Percentiles rank a stretch among this genome's conserved stretches.
Evolutionary conservation across 2,888 invertebrate genomes (phyloP).

Genomic region (Cosmopolites sordidus): DNA sequence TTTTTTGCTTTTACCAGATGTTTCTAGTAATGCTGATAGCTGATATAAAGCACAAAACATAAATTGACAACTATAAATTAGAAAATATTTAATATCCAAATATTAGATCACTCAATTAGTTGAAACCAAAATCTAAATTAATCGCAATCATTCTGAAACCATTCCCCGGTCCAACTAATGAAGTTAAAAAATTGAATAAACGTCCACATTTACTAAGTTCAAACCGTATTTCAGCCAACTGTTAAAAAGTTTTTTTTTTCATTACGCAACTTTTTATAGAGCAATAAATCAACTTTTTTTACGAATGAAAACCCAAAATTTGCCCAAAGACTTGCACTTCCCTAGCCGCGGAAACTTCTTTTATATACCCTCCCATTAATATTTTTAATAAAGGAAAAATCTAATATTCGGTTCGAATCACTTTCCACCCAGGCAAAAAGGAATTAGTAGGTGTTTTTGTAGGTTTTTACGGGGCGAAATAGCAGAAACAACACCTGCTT

Average conservation of each 20-base stretch:
- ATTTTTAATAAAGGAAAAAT: conserved; percentile 12
- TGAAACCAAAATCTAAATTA: no score
- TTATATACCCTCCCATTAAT: conserved; percentile 3
- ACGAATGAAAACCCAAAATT: not conserved
- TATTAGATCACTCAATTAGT: no score
- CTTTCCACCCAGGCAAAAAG: conserved; percentile 9
- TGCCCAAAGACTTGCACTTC: not conserved
- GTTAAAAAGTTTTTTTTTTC: not conserved
- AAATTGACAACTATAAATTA: no score
- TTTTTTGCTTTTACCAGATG: no score
- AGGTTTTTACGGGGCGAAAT: conserved; percentile 20
- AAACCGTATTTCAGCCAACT: not conserved
- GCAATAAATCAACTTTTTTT: not conserved
- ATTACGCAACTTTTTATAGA: conserved; percentile 1
- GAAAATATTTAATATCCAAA: no score
- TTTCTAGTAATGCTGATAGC: no score
- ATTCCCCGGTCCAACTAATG: no score
- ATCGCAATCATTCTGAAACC: no score
- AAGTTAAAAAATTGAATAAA: not conserved
- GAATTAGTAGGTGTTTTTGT: conserved; percentile 23
- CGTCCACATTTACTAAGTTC: not conserved
- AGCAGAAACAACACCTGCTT: conserved; percentile 22
- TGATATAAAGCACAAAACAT: no score
- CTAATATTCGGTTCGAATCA: conserved; percentile 7
- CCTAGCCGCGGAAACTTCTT: not conserved